phyloP scores from a whole-genome alignment of 2,797 vertebrate species.

The Garrulus glandarius region DNA sequence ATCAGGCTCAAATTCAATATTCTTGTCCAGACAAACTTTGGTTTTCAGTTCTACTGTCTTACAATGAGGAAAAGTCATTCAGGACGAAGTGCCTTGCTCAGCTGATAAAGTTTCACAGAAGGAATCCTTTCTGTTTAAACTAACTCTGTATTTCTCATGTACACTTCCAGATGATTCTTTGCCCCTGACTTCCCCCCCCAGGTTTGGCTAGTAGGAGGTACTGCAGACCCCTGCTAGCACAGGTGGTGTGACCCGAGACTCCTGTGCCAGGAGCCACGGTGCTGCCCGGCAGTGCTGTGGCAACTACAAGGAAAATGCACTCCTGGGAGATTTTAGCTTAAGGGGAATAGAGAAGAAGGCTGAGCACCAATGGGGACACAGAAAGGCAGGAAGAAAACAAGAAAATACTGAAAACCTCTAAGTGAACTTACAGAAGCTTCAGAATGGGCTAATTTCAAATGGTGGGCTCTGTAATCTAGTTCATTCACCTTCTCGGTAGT shows the following conservation, averaged over 20 bases:
- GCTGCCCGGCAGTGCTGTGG: rapidly evolving
- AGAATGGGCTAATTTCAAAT: not conserved
- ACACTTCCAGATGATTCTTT: not conserved
- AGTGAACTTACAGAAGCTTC: not conserved
- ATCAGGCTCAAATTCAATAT: not conserved
- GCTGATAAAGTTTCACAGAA: not conserved
- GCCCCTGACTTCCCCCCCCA: rapidly evolving
- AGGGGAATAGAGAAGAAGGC: not conserved
- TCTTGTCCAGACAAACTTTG: not conserved
- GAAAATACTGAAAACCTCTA: not conserved
- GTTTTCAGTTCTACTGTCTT: not conserved
- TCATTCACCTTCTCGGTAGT: not conserved
- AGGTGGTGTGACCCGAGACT: not conserved
- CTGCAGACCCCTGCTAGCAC: not conserved
- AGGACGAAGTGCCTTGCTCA: not conserved
- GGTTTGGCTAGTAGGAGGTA: not conserved
- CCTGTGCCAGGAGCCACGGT: rapidly evolving
- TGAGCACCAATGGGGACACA: not conserved
- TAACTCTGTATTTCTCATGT: not conserved
- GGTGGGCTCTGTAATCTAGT: not conserved
- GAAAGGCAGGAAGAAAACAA: not conserved
- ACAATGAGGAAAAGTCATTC: not conserved
- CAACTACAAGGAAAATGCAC: not conserved
- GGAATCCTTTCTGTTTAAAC: not conserved
- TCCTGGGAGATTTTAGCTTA: not conserved